Evolutionary conservation across 2,797 vertebrate genomes (phyloP).

Genomic region (Acipenser transmontanus): DNA sequence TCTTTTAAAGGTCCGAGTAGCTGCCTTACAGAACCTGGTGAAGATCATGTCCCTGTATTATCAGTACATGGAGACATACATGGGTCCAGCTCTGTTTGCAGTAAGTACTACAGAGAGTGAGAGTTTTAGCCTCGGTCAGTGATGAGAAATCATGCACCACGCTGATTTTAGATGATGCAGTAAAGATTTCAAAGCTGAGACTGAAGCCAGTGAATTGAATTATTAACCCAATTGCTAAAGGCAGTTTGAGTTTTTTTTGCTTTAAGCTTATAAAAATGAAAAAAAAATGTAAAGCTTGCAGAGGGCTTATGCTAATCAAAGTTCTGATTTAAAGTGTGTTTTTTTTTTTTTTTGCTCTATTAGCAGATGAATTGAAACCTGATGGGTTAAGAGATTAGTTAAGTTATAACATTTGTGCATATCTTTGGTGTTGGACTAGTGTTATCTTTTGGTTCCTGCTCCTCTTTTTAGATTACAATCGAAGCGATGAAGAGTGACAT

Average conservation of each 20-base stretch:
- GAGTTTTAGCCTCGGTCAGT: background rate
- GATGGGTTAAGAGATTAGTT: too few relatives aligned
- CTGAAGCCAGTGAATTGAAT: too few relatives aligned
- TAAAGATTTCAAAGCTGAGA: background rate
- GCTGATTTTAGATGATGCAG: background rate
- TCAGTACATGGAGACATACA: slow-evolving; percentile 97
- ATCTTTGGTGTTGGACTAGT: too few relatives aligned
- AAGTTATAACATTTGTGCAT: too few relatives aligned
- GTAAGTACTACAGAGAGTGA: slow-evolving; percentile 58
- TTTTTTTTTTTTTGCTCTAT: too few relatives aligned
- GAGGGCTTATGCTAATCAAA: too few relatives aligned
- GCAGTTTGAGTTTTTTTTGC: too few relatives aligned
- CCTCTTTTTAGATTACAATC: slow-evolving; percentile 77
- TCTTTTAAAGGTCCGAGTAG: slow-evolving; percentile 79
- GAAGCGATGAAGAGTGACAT: slow-evolving; percentile 98
- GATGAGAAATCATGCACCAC: background rate
- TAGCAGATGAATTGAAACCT: too few relatives aligned
- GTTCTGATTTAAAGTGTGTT: too few relatives aligned
- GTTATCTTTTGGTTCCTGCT: background rate
- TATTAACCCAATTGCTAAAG: too few relatives aligned
- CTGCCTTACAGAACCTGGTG: slow-evolving; percentile 93
- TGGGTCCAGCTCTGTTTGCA: slow-evolving; percentile 94
- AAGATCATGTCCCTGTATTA: slow-evolving; percentile 99
- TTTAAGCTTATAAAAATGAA: too few relatives aligned
- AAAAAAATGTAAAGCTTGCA: too few relatives aligned